Evolutionary conservation across 2,797 vertebrate species (phyloP), one percentile per base, ranked within the genome.

Genomic region (Chromobotia macracanthus): DNA sequence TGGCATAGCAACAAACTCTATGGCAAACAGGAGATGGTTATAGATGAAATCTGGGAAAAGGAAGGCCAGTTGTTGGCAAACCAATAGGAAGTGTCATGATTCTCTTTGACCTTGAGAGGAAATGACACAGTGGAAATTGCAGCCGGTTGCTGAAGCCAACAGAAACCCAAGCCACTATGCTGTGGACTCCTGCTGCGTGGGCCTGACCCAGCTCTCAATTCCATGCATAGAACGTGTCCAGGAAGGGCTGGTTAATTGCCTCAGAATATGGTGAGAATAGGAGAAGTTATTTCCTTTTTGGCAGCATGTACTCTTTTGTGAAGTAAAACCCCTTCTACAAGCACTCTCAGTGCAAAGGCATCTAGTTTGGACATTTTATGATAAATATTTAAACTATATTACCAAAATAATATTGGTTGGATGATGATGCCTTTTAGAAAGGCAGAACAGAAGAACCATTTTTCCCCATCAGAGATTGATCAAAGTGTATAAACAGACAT

Each of bases 71-170:
- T 86, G 87, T 87, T 88, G 90, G 89, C 89, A 88, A 85, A 86
- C 88, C 86, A 88, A 88, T 82, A 84, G 91, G 90, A 92, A 91
- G 89, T 86, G 88, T 92, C 88, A 88, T 87, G 87, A 90, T 87
- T 91, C 86, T 90, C 89, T 86, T 87, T 74, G 66, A n/a, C 87
- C 89, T 89, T 87, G 78, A 78, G 80, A 91, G 90, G 91, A 93
- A 92, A 91, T 89, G 88, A 91, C 90, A 91, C 61, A 75, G 79
- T 90, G 91, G 90, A 92, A 90, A 91, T 84, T 83, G 85, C 87
- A 80, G 35, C 72, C 87, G 88, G 53, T 77, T 68, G 51, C 16
- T 60, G 18, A 60, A 77, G 75, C 65, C 51, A 56, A 56, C 7
- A 58, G 64, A 77, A 76, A 76, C 63, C 64, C 53, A 77, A 77